phyloP scores from a whole-genome alignment of 1,140 invertebrate species.

The Lordiphosa mommai region DNA sequence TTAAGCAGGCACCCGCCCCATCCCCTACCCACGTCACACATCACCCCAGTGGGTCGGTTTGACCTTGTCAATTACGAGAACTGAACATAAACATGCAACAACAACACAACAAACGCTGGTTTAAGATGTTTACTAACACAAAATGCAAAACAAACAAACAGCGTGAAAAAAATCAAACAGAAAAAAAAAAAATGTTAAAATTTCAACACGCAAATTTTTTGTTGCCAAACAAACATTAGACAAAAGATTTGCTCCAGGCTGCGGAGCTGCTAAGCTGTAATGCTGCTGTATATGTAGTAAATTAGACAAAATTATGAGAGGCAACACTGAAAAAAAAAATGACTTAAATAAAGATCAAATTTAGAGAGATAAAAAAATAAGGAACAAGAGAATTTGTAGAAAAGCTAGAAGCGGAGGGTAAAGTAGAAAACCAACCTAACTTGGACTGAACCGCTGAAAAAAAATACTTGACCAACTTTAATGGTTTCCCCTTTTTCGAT shows the following conservation, averaged over 20 bases:
- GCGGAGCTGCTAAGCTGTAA: neutral
- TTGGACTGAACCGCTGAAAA: too few relatives aligned
- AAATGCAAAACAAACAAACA: slow-evolving; percentile 9
- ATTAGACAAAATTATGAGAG: slow-evolving; percentile 3
- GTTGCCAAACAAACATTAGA: slow-evolving; percentile 9
- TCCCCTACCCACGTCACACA: too few relatives aligned
- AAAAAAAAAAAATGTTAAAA: slow-evolving; percentile 1
- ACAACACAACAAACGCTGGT: neutral
- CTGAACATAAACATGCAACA: slow-evolving; percentile 8
- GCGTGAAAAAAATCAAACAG: neutral
- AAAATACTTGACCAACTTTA: too few relatives aligned
- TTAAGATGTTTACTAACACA: slow-evolving; percentile 11
- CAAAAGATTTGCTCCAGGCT: neutral
- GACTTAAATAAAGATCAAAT: too few relatives aligned
- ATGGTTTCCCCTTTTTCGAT: too few relatives aligned
- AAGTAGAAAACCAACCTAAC: too few relatives aligned
- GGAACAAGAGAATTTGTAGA: too few relatives aligned
- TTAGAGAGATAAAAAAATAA: too few relatives aligned
- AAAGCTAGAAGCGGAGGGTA: too few relatives aligned
- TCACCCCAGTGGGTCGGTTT: neutral
- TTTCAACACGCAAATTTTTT: slow-evolving; percentile 11
- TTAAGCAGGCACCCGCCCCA: too few relatives aligned
- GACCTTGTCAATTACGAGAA: slow-evolving; percentile 7
- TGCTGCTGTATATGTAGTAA: neutral
- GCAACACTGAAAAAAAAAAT: neutral